These are phyloP conservation scores for Criorhina ranunculi DNA, from an alignment of 2,888 invertebrate species.

Conservation along the genomic window DNA sequence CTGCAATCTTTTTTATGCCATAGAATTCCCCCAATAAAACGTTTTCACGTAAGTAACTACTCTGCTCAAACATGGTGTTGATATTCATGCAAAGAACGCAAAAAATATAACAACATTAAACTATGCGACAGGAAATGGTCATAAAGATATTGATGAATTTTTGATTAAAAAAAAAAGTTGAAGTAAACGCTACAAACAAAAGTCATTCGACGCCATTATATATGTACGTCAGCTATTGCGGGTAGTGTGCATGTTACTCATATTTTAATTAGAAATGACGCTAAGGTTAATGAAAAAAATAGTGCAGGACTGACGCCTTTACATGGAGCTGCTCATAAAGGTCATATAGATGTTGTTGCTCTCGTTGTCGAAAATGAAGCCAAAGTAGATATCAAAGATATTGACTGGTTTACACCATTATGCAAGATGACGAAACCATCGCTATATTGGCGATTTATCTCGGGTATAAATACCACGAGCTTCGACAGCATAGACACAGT, in stretches of 20 bases:
- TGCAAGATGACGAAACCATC: no score
- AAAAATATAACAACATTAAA: conserved; percentile 21
- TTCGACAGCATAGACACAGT: no score
- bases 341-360: conserved; percentile 31
- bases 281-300: not conserved
- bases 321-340: conserved; percentile 56
- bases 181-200: conserved; percentile 24
- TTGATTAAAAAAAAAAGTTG: conserved; percentile 29
- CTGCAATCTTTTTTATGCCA: no score
- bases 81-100: conserved; percentile 16
- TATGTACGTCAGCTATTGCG: not conserved
- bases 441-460: no score
- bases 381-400: conserved; percentile 26
- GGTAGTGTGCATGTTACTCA: conserved; percentile 4
- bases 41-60: no score
- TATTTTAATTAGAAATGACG: conserved; percentile 21
- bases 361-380: conserved; percentile 58
- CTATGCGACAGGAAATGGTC: conserved; percentile 15
- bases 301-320: conserved; percentile 49
- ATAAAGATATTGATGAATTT: conserved; percentile 11
- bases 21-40: no score
- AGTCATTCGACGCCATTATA: conserved; percentile 26
- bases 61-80: conserved; percentile 20
- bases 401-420: no score
- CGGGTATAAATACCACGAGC: no score